Base-by-base conservation (phyloP, 2,888 invertebrate genomes). In the Oscheius sp. region DNA sequence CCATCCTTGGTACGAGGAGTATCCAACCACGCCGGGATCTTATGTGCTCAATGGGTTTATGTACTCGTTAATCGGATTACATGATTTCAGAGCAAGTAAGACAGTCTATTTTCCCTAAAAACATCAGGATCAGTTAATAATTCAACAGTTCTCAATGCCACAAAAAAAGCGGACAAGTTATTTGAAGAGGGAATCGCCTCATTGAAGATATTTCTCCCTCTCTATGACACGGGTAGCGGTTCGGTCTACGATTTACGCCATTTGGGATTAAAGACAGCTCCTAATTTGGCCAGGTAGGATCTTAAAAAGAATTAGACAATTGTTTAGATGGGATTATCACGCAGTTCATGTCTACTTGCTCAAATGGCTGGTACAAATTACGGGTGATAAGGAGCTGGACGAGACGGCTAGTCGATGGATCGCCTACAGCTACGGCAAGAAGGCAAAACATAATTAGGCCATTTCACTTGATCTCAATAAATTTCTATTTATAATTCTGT, bases 11-110 rank as follows among this genome's bases (percentile, higher is more conserved):
- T 98, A 96, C 89, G 98, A 99, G 89, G 99, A 99, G 89, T 99
- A 99, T 90, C 99, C 99, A 0, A 98, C 98, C 0, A 93, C 92
- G 70, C 98, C 98, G 0, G 92, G 95, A 3, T 93, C 95, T 0
- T 97, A 95, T 90, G 97, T 99, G 13, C 92, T 99, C 27, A 99
- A 99, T 90, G 99, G 99, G 55, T 99, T 99, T 91, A 95, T 99
- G 86, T 99, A 97, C 90, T 94, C 98, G 0, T 91, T 99, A 7
- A 92, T 99, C 73, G 98, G 98, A 0, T 92, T 99, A 13, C 97
- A 96, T 89, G 99, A 99, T 91, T 91, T 98, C 18, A 25, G 69
- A 18, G 23, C 16, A 2, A 2, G 29, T 18, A 25, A 29, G 35
- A 29, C 27, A n/a, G 16, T 25, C n/a, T n/a, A n/a, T n/a, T n/a